These are phyloP conservation scores for Tenodera sinensis DNA, from an alignment of 2,888 invertebrate genomes.

Conservation along the genomic window DNA sequence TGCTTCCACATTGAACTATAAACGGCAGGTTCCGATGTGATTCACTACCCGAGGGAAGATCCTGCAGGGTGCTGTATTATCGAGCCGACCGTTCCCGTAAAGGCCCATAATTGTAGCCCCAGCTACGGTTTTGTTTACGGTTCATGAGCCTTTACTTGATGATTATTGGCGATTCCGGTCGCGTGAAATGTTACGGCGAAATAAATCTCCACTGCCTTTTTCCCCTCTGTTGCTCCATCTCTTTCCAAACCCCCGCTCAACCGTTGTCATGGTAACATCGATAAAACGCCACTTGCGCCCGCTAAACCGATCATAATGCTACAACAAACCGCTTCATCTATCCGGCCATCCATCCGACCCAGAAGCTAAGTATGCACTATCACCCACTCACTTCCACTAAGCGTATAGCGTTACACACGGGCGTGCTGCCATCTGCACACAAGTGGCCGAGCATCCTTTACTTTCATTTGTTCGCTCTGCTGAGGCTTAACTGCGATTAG, in stretches of 20 bases:
- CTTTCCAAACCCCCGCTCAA: not conserved
- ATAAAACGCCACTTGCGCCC: slow-evolving; percentile 23
- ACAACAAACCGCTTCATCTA: slow-evolving; percentile 14
- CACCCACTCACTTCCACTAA: not conserved
- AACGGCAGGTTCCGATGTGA: not conserved
- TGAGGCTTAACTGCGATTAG: too few relatives aligned
- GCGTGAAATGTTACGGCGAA: slow-evolving; percentile 23
- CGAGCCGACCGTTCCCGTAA: not conserved
- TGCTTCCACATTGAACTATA: not conserved
- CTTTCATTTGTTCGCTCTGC: too few relatives aligned
- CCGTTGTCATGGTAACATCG: slow-evolving; percentile 20
- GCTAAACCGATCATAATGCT: slow-evolving; percentile 19
- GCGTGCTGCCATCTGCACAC: not conserved
- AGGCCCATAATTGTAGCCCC: not conserved
- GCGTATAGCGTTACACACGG: not conserved
- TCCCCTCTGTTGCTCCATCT: not conserved
- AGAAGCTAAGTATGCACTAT: not conserved
- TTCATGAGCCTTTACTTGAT: slow-evolving; percentile 23
- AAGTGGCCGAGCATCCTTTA: not conserved
- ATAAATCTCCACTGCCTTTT: slow-evolving; percentile 15
- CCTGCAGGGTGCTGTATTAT: not conserved
- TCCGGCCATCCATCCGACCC: not conserved
- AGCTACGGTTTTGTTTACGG: slow-evolving; percentile 6
- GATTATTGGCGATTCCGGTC: slow-evolving; percentile 24
- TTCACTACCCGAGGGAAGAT: not conserved